These are phyloP conservation scores for Drosophila cognata DNA, from an alignment of 2,888 invertebrate species.

Conservation along the genomic window DNA sequence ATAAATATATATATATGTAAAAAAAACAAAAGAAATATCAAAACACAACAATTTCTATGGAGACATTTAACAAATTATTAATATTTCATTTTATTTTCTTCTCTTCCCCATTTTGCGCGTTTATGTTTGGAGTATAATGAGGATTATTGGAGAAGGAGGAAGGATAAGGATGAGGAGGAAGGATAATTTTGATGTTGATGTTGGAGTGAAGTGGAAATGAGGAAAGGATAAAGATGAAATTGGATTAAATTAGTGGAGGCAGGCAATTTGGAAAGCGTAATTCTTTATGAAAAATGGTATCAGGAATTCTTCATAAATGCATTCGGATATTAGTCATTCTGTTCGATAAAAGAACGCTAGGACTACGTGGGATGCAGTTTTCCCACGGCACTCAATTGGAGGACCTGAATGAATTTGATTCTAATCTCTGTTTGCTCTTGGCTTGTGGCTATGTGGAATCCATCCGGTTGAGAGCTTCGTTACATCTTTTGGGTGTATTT, in stretches of 20 bases:
- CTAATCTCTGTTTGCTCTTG: slow-evolving; percentile 37
- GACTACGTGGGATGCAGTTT: slow-evolving; percentile 70
- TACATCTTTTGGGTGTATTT: slow-evolving; percentile 34
- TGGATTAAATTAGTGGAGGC: slow-evolving; percentile 68
- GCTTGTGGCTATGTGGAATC: slow-evolving; percentile 39
- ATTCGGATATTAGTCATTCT: slow-evolving; percentile 60
- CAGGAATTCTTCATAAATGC: slow-evolving; percentile 50
- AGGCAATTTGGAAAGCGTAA: slow-evolving; percentile 60
- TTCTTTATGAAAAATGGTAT: slow-evolving; percentile 47
- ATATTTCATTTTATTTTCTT: slow-evolving; percentile 77
- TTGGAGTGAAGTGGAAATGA: slow-evolving; percentile 47
- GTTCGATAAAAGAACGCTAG: slow-evolving; percentile 42
- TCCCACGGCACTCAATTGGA: slow-evolving; percentile 52
- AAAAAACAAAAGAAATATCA: slow-evolving; percentile 33
- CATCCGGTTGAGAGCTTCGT: slow-evolving; percentile 35
- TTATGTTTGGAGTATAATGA: slow-evolving; percentile 75
- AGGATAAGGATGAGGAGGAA: slow-evolving; percentile 62
- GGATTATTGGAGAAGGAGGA: slow-evolving; percentile 70
- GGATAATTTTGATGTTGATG: slow-evolving; percentile 62
- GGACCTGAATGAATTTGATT: slow-evolving; percentile 35
- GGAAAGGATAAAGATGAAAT: slow-evolving; percentile 47
- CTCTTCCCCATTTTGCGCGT: slow-evolving; percentile 76
- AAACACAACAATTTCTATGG: slow-evolving; percentile 54
- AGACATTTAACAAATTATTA: slow-evolving; percentile 65
- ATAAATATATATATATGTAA: slow-evolving; percentile 60